Conservation (phyloP, 2,888 invertebrate species). For the Parnassius orleans region DNA sequence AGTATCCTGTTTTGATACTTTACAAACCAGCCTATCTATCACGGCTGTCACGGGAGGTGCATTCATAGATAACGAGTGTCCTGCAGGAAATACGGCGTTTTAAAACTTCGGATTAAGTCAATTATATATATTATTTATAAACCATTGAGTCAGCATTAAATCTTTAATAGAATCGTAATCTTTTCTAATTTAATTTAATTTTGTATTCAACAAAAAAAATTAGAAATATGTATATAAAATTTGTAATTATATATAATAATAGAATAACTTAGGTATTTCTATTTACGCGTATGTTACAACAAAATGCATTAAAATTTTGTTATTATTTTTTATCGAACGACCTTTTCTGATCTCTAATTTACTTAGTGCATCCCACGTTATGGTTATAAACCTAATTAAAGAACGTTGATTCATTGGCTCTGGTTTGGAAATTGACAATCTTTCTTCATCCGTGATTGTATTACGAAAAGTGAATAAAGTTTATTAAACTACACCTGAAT, state of each 20-base stretch:
- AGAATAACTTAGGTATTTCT: neutral
- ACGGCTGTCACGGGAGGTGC: constrained; percentile 61
- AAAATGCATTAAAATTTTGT: neutral
- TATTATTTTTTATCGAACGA: constrained; percentile 9
- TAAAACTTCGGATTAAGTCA: constrained; percentile 28
- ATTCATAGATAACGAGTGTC: constrained; percentile 56
- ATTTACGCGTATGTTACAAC: too few relatives aligned
- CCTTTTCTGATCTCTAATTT: constrained; percentile 12
- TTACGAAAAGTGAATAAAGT: too few relatives aligned
- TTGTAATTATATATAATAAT: neutral
- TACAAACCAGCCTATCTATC: constrained; percentile 70
- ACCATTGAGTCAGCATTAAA: too few relatives aligned
- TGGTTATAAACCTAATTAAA: constrained; percentile 16
- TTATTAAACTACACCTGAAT: too few relatives aligned
- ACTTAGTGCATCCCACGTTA: constrained; percentile 10
- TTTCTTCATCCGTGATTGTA: too few relatives aligned
- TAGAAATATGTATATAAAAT: too few relatives aligned
- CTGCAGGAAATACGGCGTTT: constrained; percentile 33
- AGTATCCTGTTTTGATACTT: constrained; percentile 72
- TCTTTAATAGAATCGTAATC: too few relatives aligned
- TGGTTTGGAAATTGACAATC: neutral
- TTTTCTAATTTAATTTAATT: neutral
- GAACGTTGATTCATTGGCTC: constrained; percentile 9
- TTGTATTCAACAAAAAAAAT: too few relatives aligned
- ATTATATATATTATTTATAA: neutral